Evolutionary conservation across 1,140 invertebrate species (phyloP).

Genomic region (Prorops nasuta): DNA sequence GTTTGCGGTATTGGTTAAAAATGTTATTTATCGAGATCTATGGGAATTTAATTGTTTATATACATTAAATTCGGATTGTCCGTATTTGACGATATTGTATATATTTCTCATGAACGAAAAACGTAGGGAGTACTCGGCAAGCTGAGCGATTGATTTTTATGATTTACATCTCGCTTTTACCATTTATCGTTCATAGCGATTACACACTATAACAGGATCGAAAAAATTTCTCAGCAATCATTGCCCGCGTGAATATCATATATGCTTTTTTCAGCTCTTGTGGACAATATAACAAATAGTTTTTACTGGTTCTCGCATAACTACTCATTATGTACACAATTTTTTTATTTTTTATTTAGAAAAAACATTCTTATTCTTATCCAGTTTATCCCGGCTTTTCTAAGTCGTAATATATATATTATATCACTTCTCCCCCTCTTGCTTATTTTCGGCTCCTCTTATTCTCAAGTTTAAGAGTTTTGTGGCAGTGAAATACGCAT

Average conservation of each 20-base stretch:
- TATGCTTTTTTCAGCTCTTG: too few relatives aligned
- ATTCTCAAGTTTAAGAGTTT: constrained; percentile 6
- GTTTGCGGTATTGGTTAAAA: too few relatives aligned
- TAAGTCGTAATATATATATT: constrained; percentile 15
- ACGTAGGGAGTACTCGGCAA: constrained; percentile 17
- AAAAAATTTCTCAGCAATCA: too few relatives aligned
- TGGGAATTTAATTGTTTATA: constrained; percentile 20
- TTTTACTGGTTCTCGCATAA: too few relatives aligned
- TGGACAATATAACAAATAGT: too few relatives aligned
- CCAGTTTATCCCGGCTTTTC: neutral
- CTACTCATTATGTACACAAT: neutral
- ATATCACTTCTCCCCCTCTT: constrained; percentile 3
- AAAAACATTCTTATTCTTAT: neutral
- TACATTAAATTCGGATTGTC: constrained; percentile 40
- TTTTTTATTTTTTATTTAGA: neutral
- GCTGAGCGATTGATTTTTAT: constrained; percentile 5
- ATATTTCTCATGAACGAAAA: constrained; percentile 21
- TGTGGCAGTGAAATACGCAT: constrained; percentile 32
- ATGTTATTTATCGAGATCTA: constrained; percentile 27
- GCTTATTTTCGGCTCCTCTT: neutral
- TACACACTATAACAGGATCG: too few relatives aligned
- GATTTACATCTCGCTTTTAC: neutral
- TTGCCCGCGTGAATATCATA: too few relatives aligned
- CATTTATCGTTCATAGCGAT: constrained; percentile 3
- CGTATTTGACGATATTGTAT: constrained; percentile 39